phyloP scores from a whole-genome alignment of 2,797 vertebrate species.

The Huso huso region DNA sequence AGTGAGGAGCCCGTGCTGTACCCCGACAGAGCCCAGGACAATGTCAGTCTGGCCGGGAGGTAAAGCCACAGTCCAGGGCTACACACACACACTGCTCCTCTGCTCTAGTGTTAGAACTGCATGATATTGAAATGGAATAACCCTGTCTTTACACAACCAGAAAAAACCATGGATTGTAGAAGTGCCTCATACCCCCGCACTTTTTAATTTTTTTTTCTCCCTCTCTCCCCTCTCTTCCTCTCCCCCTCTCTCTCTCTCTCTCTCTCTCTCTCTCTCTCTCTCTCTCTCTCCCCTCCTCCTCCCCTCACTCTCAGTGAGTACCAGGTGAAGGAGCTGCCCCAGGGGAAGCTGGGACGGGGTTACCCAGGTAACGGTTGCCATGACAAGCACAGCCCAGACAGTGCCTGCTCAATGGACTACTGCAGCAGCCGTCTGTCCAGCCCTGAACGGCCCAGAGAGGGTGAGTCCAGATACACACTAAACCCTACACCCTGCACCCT shows the following conservation, averaged over 20 bases:
- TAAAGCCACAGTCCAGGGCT: slow-evolving; percentile 17
- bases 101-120: too few relatives aligned
- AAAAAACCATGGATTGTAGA: background rate
- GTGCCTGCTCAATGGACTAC: slow-evolving; percentile 90
- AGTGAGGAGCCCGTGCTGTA: slow-evolving; percentile 71
- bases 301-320: slow-evolving; percentile 70
- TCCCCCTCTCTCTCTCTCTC: background rate
- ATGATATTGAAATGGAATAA: too few relatives aligned
- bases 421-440: slow-evolving; percentile 78
- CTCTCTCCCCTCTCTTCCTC: background rate
- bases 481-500: too few relatives aligned
- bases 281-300: background rate
- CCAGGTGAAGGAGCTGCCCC: slow-evolving; percentile 76
- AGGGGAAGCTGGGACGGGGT: slow-evolving; percentile 40
- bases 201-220: background rate
- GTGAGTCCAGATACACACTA: slow-evolving; percentile 41
- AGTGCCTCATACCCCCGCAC: background rate
- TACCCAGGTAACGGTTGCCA: slow-evolving; percentile 47
- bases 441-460: slow-evolving; percentile 71
- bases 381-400: slow-evolving; percentile 93
- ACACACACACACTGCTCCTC: too few relatives aligned
- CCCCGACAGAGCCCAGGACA: slow-evolving; percentile 73
- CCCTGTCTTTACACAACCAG: too few relatives aligned
- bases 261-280: background rate
- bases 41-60: slow-evolving; percentile 51